Evolutionary conservation across 2,113 vertebrate genomes (phyloP), one percentile per base, ranked within the genome.

Genomic region (Pelecanoides urinatrix): DNA sequence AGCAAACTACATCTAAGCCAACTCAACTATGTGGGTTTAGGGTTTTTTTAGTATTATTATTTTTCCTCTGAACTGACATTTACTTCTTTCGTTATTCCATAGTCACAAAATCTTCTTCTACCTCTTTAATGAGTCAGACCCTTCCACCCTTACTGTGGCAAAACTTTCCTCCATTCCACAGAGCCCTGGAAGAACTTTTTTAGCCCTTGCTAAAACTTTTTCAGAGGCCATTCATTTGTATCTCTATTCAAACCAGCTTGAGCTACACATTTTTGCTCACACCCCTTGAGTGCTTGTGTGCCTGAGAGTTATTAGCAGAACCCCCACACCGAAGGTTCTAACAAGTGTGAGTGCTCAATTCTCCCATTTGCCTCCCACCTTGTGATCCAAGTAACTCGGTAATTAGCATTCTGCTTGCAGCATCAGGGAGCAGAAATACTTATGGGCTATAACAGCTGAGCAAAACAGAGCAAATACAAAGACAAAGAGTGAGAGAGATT

Each of bases 1-100:
- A 93, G 75, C 74, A 92, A 95, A 88, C 72, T 94, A 63, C 71
- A 80, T 25, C 38, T 78, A 68, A 91, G 76, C 25, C 53, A 91
- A 81, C 49, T 66, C 53, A 72, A 10, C 53, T 50, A 17, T 50
- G 34, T 75, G 42, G 47, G 63, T 92, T 90, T 90, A 77, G 53
- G 21, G 5, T 0, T 3, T 68, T 88, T 67, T 80, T 16, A 36
- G 9, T 30, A 40, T 42, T 88, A 90, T 61, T 95, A 66, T 94
- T 97, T 91, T 96, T 76, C 18, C 44, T 90, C 80, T 86, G 42
- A 94, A 72, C 19, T 36, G 23, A 49, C 18, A 53, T 73, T 85
- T 75, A 65, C 38, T 87, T 87, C 36, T 85, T 89, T 78, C 38
- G 50, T 91, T 94, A 87, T 70, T 88, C 45, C 2, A 1, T 34